Conservation (phyloP, 2,888 invertebrate genomes). For the Napeogenes inachia region DNA sequence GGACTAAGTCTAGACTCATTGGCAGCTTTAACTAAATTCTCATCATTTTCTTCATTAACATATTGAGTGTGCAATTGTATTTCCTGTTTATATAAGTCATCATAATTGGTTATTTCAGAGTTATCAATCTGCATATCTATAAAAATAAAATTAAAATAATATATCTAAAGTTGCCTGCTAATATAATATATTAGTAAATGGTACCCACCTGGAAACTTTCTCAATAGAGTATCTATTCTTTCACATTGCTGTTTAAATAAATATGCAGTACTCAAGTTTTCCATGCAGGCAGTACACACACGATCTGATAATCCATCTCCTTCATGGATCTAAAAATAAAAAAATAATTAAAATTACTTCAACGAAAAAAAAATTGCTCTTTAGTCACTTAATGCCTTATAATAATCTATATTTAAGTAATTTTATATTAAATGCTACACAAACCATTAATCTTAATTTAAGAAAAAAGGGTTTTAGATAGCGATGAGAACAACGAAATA, state of each 20-base stretch:
- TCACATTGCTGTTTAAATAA: slow-evolving; percentile 71
- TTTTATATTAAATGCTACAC: too few species aligned
- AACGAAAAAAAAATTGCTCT: too few species aligned
- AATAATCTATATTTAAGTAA: too few species aligned
- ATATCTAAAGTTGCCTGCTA: slow-evolving; percentile 21
- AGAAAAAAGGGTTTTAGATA: too few species aligned
- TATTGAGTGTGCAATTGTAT: slow-evolving; percentile 61
- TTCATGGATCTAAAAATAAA: slow-evolving; percentile 58
- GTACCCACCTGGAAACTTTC: slow-evolving; percentile 53
- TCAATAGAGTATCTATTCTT: slow-evolving; percentile 55
- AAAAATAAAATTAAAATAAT: slow-evolving; percentile 4
- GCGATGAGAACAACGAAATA: too few species aligned
- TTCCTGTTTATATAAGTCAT: slow-evolving; percentile 61
- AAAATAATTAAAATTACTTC: background rate
- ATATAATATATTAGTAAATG: background rate
- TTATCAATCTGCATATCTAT: slow-evolving; percentile 55
- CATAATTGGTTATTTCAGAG: slow-evolving; percentile 50
- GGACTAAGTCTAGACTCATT: slow-evolving; percentile 29
- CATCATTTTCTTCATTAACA: slow-evolving; percentile 61
- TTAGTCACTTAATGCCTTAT: too few species aligned
- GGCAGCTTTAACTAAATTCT: slow-evolving; percentile 54
- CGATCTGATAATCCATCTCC: slow-evolving; percentile 67
- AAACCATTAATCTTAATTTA: too few species aligned
- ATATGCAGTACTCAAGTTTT: slow-evolving; percentile 68
- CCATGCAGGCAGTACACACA: slow-evolving; percentile 68